Evolutionary conservation across 2,888 invertebrate species (phyloP), one percentile per base, ranked within the genome.

Genomic region (Diloba caeruleocephala): DNA sequence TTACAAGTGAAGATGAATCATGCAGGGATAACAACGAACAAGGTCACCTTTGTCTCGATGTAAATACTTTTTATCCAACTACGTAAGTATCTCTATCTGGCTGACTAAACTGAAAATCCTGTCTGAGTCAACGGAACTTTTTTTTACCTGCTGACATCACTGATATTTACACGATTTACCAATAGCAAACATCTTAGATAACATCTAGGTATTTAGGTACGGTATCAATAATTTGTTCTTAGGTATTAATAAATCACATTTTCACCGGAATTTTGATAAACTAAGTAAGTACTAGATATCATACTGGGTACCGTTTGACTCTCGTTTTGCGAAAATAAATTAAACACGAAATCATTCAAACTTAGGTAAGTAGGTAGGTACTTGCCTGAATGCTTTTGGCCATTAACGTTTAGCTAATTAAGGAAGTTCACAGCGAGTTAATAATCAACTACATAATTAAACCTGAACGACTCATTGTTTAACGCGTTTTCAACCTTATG

Each of bases 1-100:
- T n/a, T 33, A 29, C 7, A 51, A 25, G 37, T 60, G 29, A 36
- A 59, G 3, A 55, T 62, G 56, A 36, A 9, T 36, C 23, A 36
- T 14, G 13, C 9, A n/a, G 23, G 23, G 7, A 9, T 7, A 19
- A 19, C 7, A 36, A 17, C 29, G 15, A 5, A 8, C 36, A 15
- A 21, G 62, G 56, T 62, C 54, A 56, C 54, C 34, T n/a, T 14
- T 33, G 38, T 15, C 23, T 0, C 32, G n/a, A 37, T 10, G 13
- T 19, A n/a, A 29, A 17, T 19, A 36, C 14, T 6, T 32, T 37
- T 37, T 60, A 60, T 54, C 37, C 17, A 7, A 25, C 19, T 19
- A 19, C 25, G 15, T 21, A n/a, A n/a, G n/a, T 21, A 36, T 34
- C 25, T 53, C 36, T 45, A 48, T 32, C 59, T 37, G 13, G 10